Base-by-base conservation (phyloP, 2,888 invertebrate species). In the Gastrophysa polygoni region DNA sequence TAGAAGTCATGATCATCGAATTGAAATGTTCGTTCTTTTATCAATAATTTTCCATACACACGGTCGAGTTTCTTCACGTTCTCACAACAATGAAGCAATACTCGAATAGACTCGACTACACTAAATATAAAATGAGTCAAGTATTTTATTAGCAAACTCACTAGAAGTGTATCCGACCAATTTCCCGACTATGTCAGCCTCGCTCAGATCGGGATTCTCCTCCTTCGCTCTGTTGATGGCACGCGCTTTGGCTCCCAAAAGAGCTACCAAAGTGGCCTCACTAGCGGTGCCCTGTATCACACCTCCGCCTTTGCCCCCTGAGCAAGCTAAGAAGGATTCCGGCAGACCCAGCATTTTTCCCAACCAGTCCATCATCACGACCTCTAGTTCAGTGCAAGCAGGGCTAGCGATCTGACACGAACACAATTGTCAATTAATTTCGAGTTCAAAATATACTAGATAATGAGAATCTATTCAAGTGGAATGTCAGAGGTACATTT, bases 231-330 rank as follows among this genome's bases (percentile, higher is more conserved):
- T 85, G 56, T 87, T 83, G 67, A 94, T 83, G 63, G 87, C 88
- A 66, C 88, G 88, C 2, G 91, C 88, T 79, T 94, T 93, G 11
- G 96, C 96, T 0, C 94, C 95, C n/a, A 97, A 84, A 10, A 98
- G 84, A 0, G 94, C 95, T 1, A 98, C 95, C 56, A 97, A 83
- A 0, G 96, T 96, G 4, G 96, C 95, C 80, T 98, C 97, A 78
- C 95, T 96, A 32, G 97, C 97, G 0, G 97, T 96, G 56, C 96
- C 94, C 85, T 96, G 89, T 70, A 95, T 95, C 7, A 95, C 94
- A n/a, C 92, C 92, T 1, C 91, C 95, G 59, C 92, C 93, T 61
- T 91, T 91, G 0, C 93, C 94, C 0, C 85, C 85, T 0, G 91
- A 90, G 66, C 89, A 87, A 1, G 93, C 91, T 51, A 97, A 83